Evolutionary conservation across 53 echinoderm and acorn worm species (phyloP).

Genomic region (Glandiceps talaboti): DNA sequence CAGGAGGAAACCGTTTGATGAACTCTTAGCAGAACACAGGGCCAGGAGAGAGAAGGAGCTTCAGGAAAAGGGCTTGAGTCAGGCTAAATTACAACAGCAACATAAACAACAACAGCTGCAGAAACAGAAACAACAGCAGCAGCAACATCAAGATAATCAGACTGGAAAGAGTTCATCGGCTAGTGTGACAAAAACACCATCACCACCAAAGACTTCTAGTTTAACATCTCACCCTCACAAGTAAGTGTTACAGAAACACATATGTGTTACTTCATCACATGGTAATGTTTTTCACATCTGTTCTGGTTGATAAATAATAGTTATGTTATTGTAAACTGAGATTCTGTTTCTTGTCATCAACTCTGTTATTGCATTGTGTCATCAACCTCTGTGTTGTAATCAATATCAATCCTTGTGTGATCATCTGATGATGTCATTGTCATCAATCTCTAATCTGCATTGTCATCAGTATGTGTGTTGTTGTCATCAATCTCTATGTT

Average conservation of each 20-base stretch:
- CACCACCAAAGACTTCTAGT: slow-evolving; percentile 4
- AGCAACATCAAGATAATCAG: slow-evolving; percentile 5
- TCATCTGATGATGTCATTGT: too few species aligned
- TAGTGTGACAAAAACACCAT: not conserved
- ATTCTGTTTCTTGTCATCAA: too few species aligned
- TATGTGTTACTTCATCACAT: too few species aligned
- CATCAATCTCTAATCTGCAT: too few species aligned
- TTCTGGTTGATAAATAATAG: too few species aligned
- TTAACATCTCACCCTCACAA: slow-evolving; percentile 21
- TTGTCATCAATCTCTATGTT: too few species aligned
- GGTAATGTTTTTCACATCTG: too few species aligned
- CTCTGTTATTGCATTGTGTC: too few species aligned
- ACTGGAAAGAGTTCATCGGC: not conserved
- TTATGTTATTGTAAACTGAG: too few species aligned
- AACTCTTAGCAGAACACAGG: slow-evolving; percentile 86
- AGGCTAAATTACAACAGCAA: slow-evolving; percentile 12
- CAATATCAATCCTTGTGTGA: too few species aligned
- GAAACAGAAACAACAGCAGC: not conserved
- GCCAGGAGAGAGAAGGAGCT: slow-evolving; percentile 10
- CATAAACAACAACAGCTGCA: slow-evolving; percentile 16
- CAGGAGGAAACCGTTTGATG: slow-evolving; percentile 70
- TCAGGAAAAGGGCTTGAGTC: not conserved
- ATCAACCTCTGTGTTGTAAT: too few species aligned
- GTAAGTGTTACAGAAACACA: slow-evolving; percentile 18
- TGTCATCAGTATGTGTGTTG: too few species aligned